Conservation (phyloP, 2,113 vertebrate species). For the Nerophis ophidion region DNA sequence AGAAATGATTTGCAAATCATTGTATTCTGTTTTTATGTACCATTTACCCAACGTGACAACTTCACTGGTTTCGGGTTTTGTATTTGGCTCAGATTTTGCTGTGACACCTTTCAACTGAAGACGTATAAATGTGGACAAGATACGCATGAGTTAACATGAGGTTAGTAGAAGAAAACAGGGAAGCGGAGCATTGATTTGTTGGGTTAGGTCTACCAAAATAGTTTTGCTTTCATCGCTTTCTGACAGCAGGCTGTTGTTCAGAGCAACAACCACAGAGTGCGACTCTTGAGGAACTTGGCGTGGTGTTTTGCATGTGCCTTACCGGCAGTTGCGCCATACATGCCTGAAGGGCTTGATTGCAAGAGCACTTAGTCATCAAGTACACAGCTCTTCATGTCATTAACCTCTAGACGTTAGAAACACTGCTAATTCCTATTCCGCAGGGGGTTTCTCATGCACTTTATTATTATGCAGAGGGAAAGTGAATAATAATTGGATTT, state of each 20-base stretch:
- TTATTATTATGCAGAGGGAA: slow-evolving; percentile 27
- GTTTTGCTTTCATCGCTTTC: slow-evolving; percentile 17
- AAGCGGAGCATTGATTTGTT: too few relatives aligned
- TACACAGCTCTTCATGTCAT: slow-evolving; percentile 46
- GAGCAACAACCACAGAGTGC: background rate
- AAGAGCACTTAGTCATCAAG: slow-evolving; percentile 58
- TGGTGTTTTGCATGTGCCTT: slow-evolving; percentile 20
- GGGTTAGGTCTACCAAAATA: background rate
- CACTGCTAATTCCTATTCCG: slow-evolving; percentile 55
- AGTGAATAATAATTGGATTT: slow-evolving; percentile 47
- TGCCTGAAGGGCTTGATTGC: slow-evolving; percentile 48
- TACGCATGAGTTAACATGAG: background rate
- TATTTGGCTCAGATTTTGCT: too few relatives aligned
- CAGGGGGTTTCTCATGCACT: slow-evolving; percentile 33
- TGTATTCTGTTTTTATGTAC: too few relatives aligned
- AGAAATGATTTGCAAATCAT: too few relatives aligned
- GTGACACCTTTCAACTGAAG: too few relatives aligned
- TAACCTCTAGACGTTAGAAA: slow-evolving; percentile 51
- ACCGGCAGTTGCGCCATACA: slow-evolving; percentile 29
- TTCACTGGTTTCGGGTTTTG: too few relatives aligned
- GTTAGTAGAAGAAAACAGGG: too few relatives aligned
- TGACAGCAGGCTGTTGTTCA: slow-evolving; percentile 4
- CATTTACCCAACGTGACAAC: too few relatives aligned
- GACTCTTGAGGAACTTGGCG: slow-evolving; percentile 14
- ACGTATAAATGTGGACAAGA: too few relatives aligned